Evolutionary conservation across 2,113 vertebrate genomes (phyloP), one percentile per base, ranked within the genome.

Genomic region (Dicrurus megarhynchus): DNA sequence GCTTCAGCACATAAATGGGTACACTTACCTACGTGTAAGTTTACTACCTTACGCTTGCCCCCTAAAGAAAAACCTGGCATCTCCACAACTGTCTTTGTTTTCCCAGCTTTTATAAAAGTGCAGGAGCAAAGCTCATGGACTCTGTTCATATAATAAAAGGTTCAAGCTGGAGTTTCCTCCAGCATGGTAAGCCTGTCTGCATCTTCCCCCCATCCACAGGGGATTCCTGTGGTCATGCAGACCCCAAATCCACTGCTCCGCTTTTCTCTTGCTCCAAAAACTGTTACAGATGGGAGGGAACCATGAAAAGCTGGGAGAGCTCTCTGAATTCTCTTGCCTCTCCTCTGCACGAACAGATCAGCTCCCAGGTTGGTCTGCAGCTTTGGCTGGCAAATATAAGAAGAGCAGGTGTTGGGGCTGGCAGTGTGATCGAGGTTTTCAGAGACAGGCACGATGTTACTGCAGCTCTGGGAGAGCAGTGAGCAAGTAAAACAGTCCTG

Each of bases 361-460:
- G 41, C 63, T 42, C 44, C 52, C 44, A 78, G 79, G 42, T 6
- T 32, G 70, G 20, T 39, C 44, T 65, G 41, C 84, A 85, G 65
- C 61, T 89, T 21, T 49, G 59, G 23, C 44, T 81, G 93, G 75
- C 57, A 76, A 60, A 46, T 21, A 30, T 16, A 47, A n/a, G 60
- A 55, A n/a, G 17, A 87, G 77, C 80, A 95, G 94, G 87, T 95
- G 87, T 5, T 91, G 82, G 75, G 87, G 87, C 56, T 90, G 94
- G 89, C 85, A 93, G 50, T 2, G 81, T 47, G 65, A 64, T 6
- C 22, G 1, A 16, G 59, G 75, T 52, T 87, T 93, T 47, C 47
- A 27, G 18, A 50, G 80, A 70, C 26, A 90, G 67, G 35, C 67
- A 85, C 0, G 3, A 52, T 52, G 85, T 86, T 67, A 94, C 56